Conservation (phyloP, 1,140 invertebrate genomes). For the Magallana angulata region DNA sequence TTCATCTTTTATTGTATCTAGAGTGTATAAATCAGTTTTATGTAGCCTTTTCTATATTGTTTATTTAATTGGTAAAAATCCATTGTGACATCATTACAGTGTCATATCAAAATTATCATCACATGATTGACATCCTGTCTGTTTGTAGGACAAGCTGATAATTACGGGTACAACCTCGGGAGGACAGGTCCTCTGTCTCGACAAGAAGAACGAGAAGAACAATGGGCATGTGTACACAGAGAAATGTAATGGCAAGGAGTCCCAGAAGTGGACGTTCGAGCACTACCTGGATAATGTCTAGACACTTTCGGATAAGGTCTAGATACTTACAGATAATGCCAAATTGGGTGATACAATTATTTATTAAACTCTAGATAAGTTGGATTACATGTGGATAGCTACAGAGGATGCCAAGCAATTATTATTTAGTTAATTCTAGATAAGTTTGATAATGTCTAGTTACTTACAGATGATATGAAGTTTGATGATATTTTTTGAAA, state of each 20-base stretch:
- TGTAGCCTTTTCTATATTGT: too few species aligned
- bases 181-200: constrained; percentile 63
- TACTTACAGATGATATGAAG: too few species aligned
- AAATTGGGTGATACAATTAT: background rate
- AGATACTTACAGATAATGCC: background rate
- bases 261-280: constrained; percentile 76
- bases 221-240: constrained; percentile 62
- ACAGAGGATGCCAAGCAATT: too few species aligned
- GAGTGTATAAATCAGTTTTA: too few species aligned
- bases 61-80: background rate
- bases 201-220: constrained; percentile 62
- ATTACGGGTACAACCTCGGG: background rate
- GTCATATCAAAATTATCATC: background rate
- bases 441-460: too few species aligned
- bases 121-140: background rate
- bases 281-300: constrained; percentile 65
- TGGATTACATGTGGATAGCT: too few species aligned
- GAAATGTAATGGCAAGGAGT: constrained; percentile 66
- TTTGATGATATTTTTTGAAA: too few species aligned
- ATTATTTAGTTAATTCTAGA: too few species aligned
- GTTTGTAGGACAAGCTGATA: background rate
- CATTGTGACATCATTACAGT: background rate
- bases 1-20: too few species aligned
- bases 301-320: background rate
- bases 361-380: too few species aligned